Base-by-base conservation (phyloP, 1,140 invertebrate species). In the Eupeodes corollae region DNA sequence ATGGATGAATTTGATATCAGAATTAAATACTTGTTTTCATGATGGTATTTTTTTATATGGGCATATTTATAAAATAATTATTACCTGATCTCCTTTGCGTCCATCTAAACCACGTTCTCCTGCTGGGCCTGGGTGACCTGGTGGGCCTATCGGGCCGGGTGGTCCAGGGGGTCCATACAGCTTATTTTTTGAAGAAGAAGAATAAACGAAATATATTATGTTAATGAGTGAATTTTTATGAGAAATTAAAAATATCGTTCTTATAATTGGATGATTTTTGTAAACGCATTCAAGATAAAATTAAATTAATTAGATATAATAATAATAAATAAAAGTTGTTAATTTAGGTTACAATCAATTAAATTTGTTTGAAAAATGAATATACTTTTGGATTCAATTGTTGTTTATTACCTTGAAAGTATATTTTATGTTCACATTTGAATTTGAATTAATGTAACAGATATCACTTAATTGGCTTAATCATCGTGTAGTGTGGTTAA, bases 71-170 rank as follows among this genome's bases (percentile, higher is more conserved):
- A 26, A 26, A 26, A 5, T 26, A 8, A 26, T 26, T 26, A 8
- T 64, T 58, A 92, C 91, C 60, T 79, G 71, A 73, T 92, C 90
- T 56, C 91, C 91, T 73, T 93, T 92, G 42, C 78, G 72, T 53
- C 91, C 91, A 57, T 89, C 86, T 33, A 82, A 63, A 37, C 86
- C 90, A 38, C 83, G 76, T 14, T 75, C 68, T 31, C 88, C 89
- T 58, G 78, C 68, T 19, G 78, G 73, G 38, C 89, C 88, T 45
- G 88, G 86, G 52, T 89, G 87, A 48, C 89, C 89, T 31, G 87
- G 86, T 1, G 87, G 85, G 45, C 88, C 86, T 67, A 84, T 73
- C 56, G 61, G 65, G 32, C 66, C 66, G n/a, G 65, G 66, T 3
- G 65, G 59, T 30, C 66, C 66, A 6, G 66, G 65, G 15, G 65